phyloP scores from a whole-genome alignment of 1,140 invertebrate species.

The Drosophila micromelanica region DNA sequence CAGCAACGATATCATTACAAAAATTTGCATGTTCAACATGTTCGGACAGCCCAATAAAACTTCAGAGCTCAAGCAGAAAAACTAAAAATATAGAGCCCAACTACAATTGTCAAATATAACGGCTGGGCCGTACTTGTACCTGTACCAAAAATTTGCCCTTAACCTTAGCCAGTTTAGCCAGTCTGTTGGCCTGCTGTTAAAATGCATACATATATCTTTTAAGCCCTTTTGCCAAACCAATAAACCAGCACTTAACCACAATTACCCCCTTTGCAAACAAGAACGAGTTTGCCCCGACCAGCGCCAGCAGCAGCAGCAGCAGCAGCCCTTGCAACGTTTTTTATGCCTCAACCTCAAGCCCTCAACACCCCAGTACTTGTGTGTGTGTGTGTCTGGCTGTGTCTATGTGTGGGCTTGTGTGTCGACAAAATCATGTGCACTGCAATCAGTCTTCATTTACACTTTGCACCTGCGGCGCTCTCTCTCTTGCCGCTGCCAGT shows the following conservation, averaged over 20 bases:
- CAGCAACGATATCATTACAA: slow-evolving; percentile 30
- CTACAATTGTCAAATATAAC: slow-evolving; percentile 38
- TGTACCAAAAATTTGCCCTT: slow-evolving; percentile 49
- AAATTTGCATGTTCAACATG: slow-evolving; percentile 44
- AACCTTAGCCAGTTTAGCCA: slow-evolving; percentile 48
- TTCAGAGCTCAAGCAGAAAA: neutral
- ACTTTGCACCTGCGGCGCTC: slow-evolving; percentile 79
- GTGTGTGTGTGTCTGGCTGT: slow-evolving; percentile 21
- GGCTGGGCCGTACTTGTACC: slow-evolving; percentile 3
- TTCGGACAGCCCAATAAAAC: slow-evolving; percentile 9
- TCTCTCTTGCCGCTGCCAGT: slow-evolving; percentile 36
- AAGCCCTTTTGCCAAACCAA: slow-evolving; percentile 79
- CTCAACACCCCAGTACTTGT: slow-evolving; percentile 8
- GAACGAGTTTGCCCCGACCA: slow-evolving; percentile 35
- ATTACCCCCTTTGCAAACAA: slow-evolving; percentile 78
- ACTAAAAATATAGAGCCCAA: slow-evolving; percentile 3
- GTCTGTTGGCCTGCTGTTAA: slow-evolving; percentile 44
- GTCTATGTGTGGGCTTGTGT: slow-evolving; percentile 33
- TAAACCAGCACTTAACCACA: slow-evolving; percentile 82
- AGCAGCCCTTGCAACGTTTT: slow-evolving; percentile 57
- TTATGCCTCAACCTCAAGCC: slow-evolving; percentile 47
- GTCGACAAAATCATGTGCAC: slow-evolving; percentile 64
- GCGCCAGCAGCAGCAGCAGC: slow-evolving; percentile 20
- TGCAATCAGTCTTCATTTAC: slow-evolving; percentile 83
- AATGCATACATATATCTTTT: slow-evolving; percentile 70